Evolutionary conservation across 2,113 vertebrate genomes (phyloP).

Genomic region (Neomonachus schauinslandi): DNA sequence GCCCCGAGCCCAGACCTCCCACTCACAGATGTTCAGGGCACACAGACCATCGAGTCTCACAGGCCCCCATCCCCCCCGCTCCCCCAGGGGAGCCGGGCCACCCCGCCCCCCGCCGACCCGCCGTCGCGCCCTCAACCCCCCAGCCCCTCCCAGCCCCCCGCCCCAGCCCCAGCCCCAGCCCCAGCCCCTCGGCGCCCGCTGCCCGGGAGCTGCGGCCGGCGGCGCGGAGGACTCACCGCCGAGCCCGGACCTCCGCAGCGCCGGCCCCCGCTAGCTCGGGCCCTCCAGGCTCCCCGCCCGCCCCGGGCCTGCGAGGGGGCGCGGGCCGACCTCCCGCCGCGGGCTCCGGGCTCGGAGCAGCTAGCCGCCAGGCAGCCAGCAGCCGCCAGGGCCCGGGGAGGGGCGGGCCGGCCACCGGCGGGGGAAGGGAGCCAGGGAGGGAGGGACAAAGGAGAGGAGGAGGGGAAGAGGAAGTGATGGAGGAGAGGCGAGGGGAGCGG

Average conservation of each 20-base stretch:
- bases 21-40: background rate
- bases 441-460: conserved; percentile 80
- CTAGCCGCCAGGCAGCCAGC: background rate
- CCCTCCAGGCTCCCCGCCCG: conserved; percentile 47
- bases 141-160: background rate
- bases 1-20: background rate
- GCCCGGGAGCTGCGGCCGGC: background rate
- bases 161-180: background rate
- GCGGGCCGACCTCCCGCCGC: conserved; percentile 68
- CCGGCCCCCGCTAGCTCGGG: background rate
- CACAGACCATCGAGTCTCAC: background rate
- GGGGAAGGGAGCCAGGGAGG: conserved; percentile 77
- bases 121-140: no score
- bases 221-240: conserved; percentile 68
- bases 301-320: conserved; percentile 64
- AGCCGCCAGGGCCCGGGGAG: conserved; percentile 70
- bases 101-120: background rate
- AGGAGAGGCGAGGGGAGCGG: conserved; percentile 56
- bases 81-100: background rate
- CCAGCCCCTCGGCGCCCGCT: background rate
- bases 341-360: conserved; percentile 15
- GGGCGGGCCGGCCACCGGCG: conserved; percentile 71
- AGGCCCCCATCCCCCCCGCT: background rate
- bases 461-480: conserved; percentile 83
- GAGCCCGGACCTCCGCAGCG: conserved; percentile 23